Conservation (phyloP, 2,888 invertebrate genomes). For the Gymnocheta viridis region DNA sequence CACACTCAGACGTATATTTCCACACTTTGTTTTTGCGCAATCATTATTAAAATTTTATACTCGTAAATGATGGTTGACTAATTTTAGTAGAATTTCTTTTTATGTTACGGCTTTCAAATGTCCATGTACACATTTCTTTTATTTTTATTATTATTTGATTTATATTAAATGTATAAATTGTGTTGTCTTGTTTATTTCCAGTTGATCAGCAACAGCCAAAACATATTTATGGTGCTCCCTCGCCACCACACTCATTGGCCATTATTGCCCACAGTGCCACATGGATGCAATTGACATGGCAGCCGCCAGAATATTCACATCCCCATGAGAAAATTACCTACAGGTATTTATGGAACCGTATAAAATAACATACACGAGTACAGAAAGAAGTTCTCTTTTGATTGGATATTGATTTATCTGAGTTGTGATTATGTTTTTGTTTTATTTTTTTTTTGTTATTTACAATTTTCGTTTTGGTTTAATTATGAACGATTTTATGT, state of each 20-base stretch:
- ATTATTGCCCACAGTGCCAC: conserved; percentile 91
- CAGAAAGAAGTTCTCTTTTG: too few relatives aligned
- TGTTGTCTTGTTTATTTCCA: conserved; percentile 54
- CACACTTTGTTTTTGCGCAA: background rate
- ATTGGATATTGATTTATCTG: background rate
- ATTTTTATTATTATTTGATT: conserved; percentile 28
- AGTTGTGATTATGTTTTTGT: background rate
- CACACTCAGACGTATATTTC: background rate
- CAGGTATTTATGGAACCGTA: conserved; percentile 83
- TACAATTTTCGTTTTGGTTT: background rate
- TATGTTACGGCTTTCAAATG: background rate
- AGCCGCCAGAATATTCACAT: conserved; percentile 91
- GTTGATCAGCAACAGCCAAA: conserved; percentile 61
- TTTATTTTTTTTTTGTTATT: background rate
- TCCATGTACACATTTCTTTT: background rate
- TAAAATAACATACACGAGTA: too few relatives aligned
- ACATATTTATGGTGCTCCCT: conserved; percentile 85
- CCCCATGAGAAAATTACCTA: conserved; percentile 90
- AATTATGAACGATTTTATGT: conserved; percentile 35
- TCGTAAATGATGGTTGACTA: conserved; percentile 54
- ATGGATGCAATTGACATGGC: conserved; percentile 91
- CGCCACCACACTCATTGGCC: conserved; percentile 90
- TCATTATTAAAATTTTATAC: conserved; percentile 54
- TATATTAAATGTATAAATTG: conserved; percentile 21
- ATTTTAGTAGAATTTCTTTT: conserved; percentile 34